Conservation (phyloP, 2,888 invertebrate genomes). For the Drosophila leonis region DNA sequence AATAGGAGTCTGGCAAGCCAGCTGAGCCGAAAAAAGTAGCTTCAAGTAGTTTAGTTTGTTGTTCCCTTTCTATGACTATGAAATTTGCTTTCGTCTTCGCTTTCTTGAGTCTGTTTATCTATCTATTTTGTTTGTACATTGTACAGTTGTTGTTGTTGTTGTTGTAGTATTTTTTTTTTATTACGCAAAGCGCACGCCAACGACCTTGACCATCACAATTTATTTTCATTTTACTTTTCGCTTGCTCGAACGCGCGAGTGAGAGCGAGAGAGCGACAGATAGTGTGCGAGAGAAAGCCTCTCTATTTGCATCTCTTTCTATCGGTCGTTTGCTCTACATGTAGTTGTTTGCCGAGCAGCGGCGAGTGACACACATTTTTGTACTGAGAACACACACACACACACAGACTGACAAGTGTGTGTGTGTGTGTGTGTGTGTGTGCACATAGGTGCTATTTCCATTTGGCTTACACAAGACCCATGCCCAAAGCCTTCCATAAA, state of each 20-base stretch:
- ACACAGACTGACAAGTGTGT: background rate
- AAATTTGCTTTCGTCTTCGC: slow-evolving; percentile 9
- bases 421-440: background rate
- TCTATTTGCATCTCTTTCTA: slow-evolving; percentile 12
- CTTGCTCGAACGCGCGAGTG: slow-evolving; percentile 20
- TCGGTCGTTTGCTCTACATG: slow-evolving; percentile 18
- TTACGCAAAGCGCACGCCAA: slow-evolving; percentile 78
- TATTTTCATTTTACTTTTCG: slow-evolving; percentile 78
- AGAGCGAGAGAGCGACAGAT: background rate
- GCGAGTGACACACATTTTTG: slow-evolving; percentile 57
- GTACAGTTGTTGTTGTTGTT: slow-evolving; percentile 31
- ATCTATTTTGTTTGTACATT: slow-evolving; percentile 55
- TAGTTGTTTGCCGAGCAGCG: slow-evolving; percentile 24
- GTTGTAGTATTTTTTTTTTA: slow-evolving; percentile 40
- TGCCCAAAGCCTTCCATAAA: slow-evolving; percentile 17
- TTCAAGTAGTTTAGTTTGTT: slow-evolving; percentile 1
- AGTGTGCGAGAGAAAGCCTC: background rate
- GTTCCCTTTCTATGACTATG: background rate
- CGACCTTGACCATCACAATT: slow-evolving; percentile 84
- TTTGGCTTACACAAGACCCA: slow-evolving; percentile 56
- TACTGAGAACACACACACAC: slow-evolving; percentile 1
- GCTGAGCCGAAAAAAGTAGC: background rate
- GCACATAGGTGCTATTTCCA: slow-evolving; percentile 31
- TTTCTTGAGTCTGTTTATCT: slow-evolving; percentile 32
- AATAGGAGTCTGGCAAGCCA: background rate